Evolutionary conservation across 2,888 invertebrate genomes (phyloP).

Genomic region (Dusona sp.): DNA sequence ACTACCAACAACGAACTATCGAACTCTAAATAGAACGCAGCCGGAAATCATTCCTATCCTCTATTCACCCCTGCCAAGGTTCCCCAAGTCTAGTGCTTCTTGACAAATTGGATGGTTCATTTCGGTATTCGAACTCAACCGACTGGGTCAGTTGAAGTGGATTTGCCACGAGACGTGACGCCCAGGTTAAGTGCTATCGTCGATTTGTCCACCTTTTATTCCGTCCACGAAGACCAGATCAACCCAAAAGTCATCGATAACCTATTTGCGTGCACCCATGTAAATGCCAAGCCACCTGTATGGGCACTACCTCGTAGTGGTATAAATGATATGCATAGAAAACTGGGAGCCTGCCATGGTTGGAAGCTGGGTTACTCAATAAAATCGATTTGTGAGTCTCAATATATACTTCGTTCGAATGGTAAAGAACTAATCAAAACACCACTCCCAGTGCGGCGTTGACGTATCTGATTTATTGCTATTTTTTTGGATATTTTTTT

Average conservation of each 20-base stretch:
- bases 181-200: background rate
- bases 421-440: background rate
- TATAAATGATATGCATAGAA: background rate
- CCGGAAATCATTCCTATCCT: background rate
- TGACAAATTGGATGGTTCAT: background rate
- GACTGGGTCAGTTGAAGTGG: background rate
- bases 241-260: background rate
- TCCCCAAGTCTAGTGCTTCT: background rate
- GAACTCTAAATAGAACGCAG: background rate
- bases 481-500: background rate
- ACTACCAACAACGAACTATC: background rate
- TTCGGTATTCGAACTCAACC: background rate
- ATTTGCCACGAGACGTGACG: background rate
- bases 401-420: background rate
- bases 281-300: background rate
- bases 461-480: slow-evolving; percentile 11
- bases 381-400: slow-evolving; percentile 15
- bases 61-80: background rate
- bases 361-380: background rate
- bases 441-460: background rate
- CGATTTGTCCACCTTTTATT: background rate
- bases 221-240: background rate
- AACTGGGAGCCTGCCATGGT: background rate
- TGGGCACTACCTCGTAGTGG: background rate
- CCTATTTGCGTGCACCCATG: background rate